These are phyloP conservation scores for Xylota segnis DNA, from an alignment of 2,888 invertebrate species.

Conservation along the genomic window DNA sequence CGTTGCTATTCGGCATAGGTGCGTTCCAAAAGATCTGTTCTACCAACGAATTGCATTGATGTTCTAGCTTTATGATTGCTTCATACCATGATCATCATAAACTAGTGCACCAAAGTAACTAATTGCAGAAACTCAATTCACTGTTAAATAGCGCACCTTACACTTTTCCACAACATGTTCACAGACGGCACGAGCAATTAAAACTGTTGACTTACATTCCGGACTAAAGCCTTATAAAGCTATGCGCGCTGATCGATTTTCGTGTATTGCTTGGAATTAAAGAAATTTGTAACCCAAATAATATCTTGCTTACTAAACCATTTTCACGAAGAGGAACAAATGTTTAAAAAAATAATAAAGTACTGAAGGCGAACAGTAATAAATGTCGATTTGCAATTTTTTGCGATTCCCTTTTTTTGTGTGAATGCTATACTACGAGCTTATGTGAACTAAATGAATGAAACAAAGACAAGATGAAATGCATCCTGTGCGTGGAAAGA, in stretches of 20 bases:
- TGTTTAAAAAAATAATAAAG: constrained; percentile 4
- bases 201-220: constrained; percentile 57
- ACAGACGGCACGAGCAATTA: constrained; percentile 47
- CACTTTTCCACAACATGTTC: constrained; percentile 43
- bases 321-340: neutral
- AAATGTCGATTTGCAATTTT: constrained; percentile 46
- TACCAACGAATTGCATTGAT: constrained; percentile 81
- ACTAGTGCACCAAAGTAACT: constrained; percentile 83
- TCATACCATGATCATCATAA: constrained; percentile 80
- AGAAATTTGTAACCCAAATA: constrained; percentile 60
- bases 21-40: constrained; percentile 11
- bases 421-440: constrained; percentile 12
- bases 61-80: constrained; percentile 85
- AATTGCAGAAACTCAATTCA: constrained; percentile 78
- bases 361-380: constrained; percentile 13
- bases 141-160: constrained; percentile 26
- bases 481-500: constrained; percentile 4
- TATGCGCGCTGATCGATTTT: constrained; percentile 49
- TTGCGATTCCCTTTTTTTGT: constrained; percentile 23
- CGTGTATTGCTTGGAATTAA: constrained; percentile 14
- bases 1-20: constrained; percentile 18
- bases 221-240: constrained; percentile 58
- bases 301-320: constrained; percentile 32
- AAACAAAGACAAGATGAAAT: neutral
- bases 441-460: constrained; percentile 14